Percentiles rank a stretch among this genome's conserved stretches.
phyloP scores from a whole-genome alignment of 2,797 vertebrate species.

The Ceyx erithaca region DNA sequence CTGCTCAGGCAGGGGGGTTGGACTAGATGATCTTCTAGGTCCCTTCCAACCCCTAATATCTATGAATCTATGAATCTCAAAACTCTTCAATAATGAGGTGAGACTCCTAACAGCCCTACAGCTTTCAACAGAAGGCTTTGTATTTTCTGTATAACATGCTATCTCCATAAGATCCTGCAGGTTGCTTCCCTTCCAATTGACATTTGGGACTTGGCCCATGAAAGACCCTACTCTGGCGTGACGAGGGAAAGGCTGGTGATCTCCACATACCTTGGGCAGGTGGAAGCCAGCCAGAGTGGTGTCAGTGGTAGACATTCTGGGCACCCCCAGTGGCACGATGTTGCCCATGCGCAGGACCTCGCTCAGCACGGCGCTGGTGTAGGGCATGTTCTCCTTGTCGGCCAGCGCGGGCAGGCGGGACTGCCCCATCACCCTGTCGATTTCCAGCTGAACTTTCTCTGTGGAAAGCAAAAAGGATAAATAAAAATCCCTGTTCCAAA shows the following conservation, averaged over 20 bases:
- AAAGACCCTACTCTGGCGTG: neutral
- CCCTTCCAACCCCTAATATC: too few relatives aligned
- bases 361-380: slow-evolving; percentile 86
- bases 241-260: neutral
- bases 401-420: slow-evolving; percentile 75
- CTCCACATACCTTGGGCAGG: slow-evolving; percentile 83
- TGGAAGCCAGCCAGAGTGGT: slow-evolving; percentile 80
- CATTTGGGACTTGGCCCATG: accelerated
- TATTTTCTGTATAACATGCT: neutral
- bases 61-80: neutral
- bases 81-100: neutral
- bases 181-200: neutral
- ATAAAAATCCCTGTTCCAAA: neutral
- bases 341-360: slow-evolving; percentile 88
- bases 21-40: too few relatives aligned
- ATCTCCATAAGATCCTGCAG: neutral
- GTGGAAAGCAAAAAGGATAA: neutral
- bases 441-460: slow-evolving; percentile 89
- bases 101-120: neutral
- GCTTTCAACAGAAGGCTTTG: neutral
- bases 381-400: slow-evolving; percentile 82
- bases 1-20: too few relatives aligned
- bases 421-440: slow-evolving; percentile 82
- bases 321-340: slow-evolving; percentile 82
- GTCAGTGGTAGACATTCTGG: slow-evolving; percentile 78